Percentiles rank a stretch among this genome's conserved stretches.
Evolutionary conservation across 2,888 invertebrate species (phyloP).

Genomic region (Aproaerema taeniolella): DNA sequence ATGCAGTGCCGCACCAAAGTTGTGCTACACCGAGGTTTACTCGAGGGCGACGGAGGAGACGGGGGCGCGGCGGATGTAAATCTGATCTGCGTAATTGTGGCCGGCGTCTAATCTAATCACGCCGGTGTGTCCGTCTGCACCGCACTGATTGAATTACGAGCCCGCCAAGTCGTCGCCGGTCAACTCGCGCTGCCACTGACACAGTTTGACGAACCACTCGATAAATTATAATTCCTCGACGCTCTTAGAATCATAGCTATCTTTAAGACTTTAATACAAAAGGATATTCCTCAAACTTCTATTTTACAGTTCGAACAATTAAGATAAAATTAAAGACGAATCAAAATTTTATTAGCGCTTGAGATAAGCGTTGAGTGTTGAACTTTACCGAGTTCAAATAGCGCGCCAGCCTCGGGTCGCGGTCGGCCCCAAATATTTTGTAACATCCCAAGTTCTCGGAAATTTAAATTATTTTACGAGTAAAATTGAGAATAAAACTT

Average conservation of each 20-base stretch:
- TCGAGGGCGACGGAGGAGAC: slow-evolving; percentile 2
- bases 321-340: slow-evolving; percentile 71
- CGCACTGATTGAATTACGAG: slow-evolving; percentile 60
- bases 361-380: slow-evolving; percentile 70
- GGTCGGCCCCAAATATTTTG: slow-evolving; percentile 37
- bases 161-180: slow-evolving; percentile 12
- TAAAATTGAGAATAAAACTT: neutral
- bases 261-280: slow-evolving; percentile 31
- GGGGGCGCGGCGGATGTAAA: slow-evolving; percentile 47
- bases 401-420: slow-evolving; percentile 28
- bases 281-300: slow-evolving; percentile 56
- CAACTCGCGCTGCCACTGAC: neutral
- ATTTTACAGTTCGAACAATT: slow-evolving; percentile 62
- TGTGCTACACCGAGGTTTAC: no score
- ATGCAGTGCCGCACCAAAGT: no score
- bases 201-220: no score
- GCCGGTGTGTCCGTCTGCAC: slow-evolving; percentile 62
- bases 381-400: slow-evolving; percentile 58
- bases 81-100: slow-evolving; percentile 75
- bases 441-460: slow-evolving; percentile 29
- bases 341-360: slow-evolving; percentile 71
- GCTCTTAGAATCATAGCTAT: no score
- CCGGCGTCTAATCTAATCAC: slow-evolving; percentile 70
- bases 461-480: slow-evolving; percentile 8
- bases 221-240: no score